These are phyloP conservation scores for Drosophila neotestacea DNA, from an alignment of 2,888 invertebrate species.

Conservation along the genomic window DNA sequence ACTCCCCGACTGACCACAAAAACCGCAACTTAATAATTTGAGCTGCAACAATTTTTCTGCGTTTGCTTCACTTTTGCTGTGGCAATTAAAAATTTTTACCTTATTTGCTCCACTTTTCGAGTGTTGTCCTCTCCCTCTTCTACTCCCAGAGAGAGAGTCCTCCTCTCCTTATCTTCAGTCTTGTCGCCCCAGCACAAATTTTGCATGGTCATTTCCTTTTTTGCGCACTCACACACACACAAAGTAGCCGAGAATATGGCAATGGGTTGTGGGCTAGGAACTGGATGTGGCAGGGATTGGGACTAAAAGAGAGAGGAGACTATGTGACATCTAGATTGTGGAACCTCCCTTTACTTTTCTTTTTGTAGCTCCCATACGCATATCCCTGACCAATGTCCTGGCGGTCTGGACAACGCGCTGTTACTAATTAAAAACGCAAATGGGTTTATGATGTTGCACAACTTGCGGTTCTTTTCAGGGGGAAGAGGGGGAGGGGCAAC, in stretches of 20 bases:
- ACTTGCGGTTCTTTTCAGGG: conserved; percentile 61
- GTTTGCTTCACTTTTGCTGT: conserved; percentile 49
- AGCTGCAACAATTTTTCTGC: conserved; percentile 46
- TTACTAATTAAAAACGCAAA: conserved; percentile 81
- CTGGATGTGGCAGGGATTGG: background rate
- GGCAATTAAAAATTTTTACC: conserved; percentile 79
- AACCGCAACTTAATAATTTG: conserved; percentile 73
- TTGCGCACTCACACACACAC: conserved; percentile 22
- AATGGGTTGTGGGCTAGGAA: background rate
- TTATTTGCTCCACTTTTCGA: conserved; percentile 74
- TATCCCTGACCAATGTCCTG: conserved; percentile 57
- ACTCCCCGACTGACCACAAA: conserved; percentile 38
- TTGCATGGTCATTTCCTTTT: conserved; percentile 74
- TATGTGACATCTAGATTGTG: conserved; percentile 62
- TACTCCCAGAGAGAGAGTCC: background rate
- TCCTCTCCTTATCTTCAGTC: conserved; percentile 41
- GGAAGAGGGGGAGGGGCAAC: background rate
- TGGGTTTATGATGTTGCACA: conserved; percentile 82
- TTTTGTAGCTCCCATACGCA: conserved; percentile 31
- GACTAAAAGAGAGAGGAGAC: conserved; percentile 2
- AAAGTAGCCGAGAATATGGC: conserved; percentile 16
- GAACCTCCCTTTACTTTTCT: background rate
- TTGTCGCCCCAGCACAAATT: conserved; percentile 54
- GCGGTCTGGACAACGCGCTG: conserved; percentile 59
- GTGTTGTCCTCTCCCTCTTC: conserved; percentile 20